These are phyloP conservation scores for Poecilobothrus nobilitatus DNA, from an alignment of 2,888 invertebrate species.

Conservation along the genomic window DNA sequence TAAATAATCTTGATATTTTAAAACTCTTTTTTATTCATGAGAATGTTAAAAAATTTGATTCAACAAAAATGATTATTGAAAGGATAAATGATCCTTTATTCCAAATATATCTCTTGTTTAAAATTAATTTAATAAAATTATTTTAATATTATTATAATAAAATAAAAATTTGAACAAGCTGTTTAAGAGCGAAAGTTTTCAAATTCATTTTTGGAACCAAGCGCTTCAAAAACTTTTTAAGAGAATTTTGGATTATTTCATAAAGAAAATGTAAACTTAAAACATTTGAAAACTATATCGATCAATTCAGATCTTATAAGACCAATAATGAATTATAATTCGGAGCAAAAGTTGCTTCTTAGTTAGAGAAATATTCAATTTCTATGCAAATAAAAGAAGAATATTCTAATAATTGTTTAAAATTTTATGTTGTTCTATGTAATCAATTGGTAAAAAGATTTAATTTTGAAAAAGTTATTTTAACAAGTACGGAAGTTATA, in stretches of 20 bases:
- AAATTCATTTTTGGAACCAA: background rate
- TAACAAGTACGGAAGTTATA: too few species aligned
- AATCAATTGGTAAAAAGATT: too few species aligned
- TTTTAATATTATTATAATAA: too few species aligned
- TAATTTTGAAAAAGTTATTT: too few species aligned
- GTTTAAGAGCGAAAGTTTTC: conserved; percentile 9
- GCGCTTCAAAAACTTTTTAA: background rate
- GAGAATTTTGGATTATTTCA: background rate
- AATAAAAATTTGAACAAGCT: conserved; percentile 10
- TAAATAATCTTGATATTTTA: background rate
- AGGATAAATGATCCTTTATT: background rate
- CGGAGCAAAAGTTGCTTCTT: background rate
- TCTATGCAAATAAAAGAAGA: background rate
- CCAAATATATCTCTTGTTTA: conserved; percentile 9
- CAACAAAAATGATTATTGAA: background rate
- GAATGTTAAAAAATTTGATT: conserved; percentile 8
- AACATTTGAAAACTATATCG: background rate
- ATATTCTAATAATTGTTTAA: background rate
- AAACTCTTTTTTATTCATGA: conserved; percentile 11
- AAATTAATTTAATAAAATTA: too few species aligned
- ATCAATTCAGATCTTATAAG: background rate
- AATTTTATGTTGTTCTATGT: background rate
- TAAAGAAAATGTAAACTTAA: background rate
- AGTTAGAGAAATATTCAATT: background rate
- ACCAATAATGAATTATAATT: background rate